Evolutionary conservation across 1,140 invertebrate species (phyloP).

Genomic region (Formica selysi): DNA sequence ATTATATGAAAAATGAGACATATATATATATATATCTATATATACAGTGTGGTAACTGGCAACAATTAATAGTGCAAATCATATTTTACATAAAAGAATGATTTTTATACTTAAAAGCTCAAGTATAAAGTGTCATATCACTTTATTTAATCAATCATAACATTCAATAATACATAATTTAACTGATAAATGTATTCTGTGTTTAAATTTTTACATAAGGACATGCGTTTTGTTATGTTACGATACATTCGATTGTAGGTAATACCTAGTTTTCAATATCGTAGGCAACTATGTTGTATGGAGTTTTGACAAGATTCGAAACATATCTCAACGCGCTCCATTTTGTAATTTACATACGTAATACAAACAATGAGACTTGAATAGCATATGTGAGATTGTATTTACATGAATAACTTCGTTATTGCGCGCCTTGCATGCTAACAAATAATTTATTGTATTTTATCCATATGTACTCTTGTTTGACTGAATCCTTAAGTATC

Average conservation of each 20-base stretch:
- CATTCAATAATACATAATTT: constrained; percentile 87
- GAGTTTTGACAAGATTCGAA: constrained; percentile 85
- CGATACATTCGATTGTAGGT: constrained; percentile 85
- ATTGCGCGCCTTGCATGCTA: constrained; percentile 63
- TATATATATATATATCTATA: background rate
- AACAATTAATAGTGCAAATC: constrained; percentile 10
- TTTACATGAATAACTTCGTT: constrained; percentile 77
- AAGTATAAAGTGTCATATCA: constrained; percentile 84
- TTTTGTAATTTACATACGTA: constrained; percentile 84
- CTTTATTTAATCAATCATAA: constrained; percentile 86
- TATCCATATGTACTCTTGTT: constrained; percentile 55
- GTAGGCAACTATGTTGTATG: constrained; percentile 86
- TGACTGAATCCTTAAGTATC: constrained; percentile 23
- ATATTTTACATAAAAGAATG: constrained; percentile 24
- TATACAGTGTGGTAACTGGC: background rate
- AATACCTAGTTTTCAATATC: constrained; percentile 83
- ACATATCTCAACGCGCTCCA: constrained; percentile 82
- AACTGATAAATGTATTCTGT: constrained; percentile 84
- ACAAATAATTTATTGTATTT: constrained; percentile 58
- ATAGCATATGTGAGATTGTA: constrained; percentile 69
- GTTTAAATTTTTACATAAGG: constrained; percentile 84
- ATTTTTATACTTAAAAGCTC: constrained; percentile 56
- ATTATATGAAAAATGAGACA: background rate
- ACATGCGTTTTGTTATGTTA: constrained; percentile 84
- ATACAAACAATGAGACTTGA: constrained; percentile 73